Evolutionary conservation across 2,888 invertebrate species (phyloP), one percentile per base, ranked within the genome.

Genomic region (Blastobasis adustella): DNA sequence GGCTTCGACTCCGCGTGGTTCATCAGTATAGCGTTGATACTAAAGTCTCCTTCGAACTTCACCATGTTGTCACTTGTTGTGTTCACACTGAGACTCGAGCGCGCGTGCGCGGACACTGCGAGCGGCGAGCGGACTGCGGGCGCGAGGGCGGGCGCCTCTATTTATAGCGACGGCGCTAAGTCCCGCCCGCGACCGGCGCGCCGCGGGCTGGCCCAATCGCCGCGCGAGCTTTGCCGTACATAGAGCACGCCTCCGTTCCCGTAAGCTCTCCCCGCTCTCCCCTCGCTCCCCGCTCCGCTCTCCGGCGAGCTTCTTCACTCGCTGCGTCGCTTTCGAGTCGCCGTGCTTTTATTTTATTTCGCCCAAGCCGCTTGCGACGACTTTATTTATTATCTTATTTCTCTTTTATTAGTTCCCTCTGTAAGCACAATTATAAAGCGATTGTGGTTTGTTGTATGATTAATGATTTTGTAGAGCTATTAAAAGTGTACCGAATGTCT

Each of bases 21-120:
- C 57, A 95, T 94, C 49, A 96, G 80, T 67, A 96, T 93, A 46
- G 94, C 91, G 69, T 93, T 94, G 58, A 96, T 96, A 76, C 94
- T 95, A 79, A 96, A 95, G 76, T 92, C 94, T 66, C 94, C 94
- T 84, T 85, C 85, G 66, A 88, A 86, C 82, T 88, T 88, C 84
- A 87, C 88, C 88, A 88, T 88, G 61, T 68, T 85, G 72, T 62
- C 81, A 82, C 79, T 80, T 68, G 62, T 67, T 64, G 61, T 64
- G 49, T 54, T 49, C 53, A 57, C 56, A 40, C 23, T 9, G 7
- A 10, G 5, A 37, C 39, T 58, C 62, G 61, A 57, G 54, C 61
- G 64, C 71, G 74, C 79, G 81, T 78, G 79, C 76, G 73, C 69
- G 62, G 57, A 59, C 73, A 67, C 68, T 76, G 80, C 79, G 77